These are phyloP conservation scores for Tethya wilhelma DNA, from an alignment of 37 sponge, comb jelly and placozoan genomes.

Conservation along the genomic window DNA sequence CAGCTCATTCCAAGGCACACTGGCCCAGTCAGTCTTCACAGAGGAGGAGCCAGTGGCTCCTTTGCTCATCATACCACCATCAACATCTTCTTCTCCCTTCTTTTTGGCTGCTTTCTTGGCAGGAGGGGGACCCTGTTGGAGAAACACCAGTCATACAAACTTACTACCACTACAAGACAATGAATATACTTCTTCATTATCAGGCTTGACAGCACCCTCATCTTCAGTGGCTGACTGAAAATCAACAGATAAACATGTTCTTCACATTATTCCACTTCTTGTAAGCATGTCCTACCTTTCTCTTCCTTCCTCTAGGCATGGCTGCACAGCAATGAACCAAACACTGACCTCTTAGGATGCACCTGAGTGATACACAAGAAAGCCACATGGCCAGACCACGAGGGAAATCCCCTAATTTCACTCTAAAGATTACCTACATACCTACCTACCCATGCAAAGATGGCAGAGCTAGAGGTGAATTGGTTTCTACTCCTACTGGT, in stretches of 20 bases:
- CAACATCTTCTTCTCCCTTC: neutral
- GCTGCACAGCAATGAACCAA: neutral
- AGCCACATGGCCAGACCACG: no score
- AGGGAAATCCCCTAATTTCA: neutral
- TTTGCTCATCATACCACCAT: neutral
- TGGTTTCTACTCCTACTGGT: conserved; percentile 6
- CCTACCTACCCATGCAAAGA: neutral
- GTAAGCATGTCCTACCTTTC: conserved; percentile 11
- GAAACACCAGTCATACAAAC: no score
- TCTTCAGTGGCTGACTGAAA: neutral
- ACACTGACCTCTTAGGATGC: no score
- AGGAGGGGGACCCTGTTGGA: no score
- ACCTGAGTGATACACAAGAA: neutral
- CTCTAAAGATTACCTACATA: neutral
- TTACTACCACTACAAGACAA: no score
- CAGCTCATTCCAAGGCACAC: conserved; percentile 30
- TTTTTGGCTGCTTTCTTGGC: conserved; percentile 13
- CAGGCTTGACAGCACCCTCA: neutral
- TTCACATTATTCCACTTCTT: neutral
- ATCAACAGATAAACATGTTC: neutral
- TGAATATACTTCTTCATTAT: neutral
- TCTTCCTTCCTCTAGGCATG: conserved; percentile 22
- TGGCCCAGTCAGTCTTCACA: conserved; percentile 35
- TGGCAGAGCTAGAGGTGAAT: neutral
- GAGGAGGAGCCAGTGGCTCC: neutral